These are phyloP conservation scores for Nomada lathburiana DNA, from an alignment of 2,888 invertebrate species.

Conservation along the genomic window DNA sequence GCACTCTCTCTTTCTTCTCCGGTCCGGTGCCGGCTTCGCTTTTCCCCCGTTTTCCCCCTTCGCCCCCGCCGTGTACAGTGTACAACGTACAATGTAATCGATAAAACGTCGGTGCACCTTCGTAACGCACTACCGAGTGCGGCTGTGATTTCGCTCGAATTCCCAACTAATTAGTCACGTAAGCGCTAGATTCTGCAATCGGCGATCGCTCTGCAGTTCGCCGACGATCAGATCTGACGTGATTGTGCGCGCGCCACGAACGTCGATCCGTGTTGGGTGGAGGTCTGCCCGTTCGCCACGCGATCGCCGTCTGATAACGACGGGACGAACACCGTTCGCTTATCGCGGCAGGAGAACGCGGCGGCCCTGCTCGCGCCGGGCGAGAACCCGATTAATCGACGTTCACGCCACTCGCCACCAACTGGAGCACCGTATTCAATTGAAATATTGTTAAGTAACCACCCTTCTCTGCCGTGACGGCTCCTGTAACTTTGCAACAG, in stretches of 20 bases:
- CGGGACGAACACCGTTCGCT: constrained; percentile 24
- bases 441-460: constrained; percentile 33
- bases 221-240: constrained; percentile 62
- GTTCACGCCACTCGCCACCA: neutral
- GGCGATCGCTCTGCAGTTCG: constrained; percentile 64
- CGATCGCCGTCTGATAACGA: constrained; percentile 37
- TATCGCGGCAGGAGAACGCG: constrained; percentile 25
- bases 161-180: constrained; percentile 70
- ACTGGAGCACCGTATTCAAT: constrained; percentile 7
- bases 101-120: constrained; percentile 59
- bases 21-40: constrained; percentile 3
- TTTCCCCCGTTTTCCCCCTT: neutral
- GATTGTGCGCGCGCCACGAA: constrained; percentile 41
- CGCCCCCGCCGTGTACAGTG: neutral
- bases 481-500: too few species aligned
- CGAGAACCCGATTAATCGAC: constrained; percentile 40
- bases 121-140: constrained; percentile 58
- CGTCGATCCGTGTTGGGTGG: constrained; percentile 48
- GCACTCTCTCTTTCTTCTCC: constrained; percentile 21
- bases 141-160: constrained; percentile 68
- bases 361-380: neutral
- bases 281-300: constrained; percentile 10
- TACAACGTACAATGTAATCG: constrained; percentile 50
- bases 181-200: constrained; percentile 66
- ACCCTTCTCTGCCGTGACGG: neutral